phyloP scores from a whole-genome alignment of 2,113 vertebrate genomes.

The Erythrolamprus reginae region DNA sequence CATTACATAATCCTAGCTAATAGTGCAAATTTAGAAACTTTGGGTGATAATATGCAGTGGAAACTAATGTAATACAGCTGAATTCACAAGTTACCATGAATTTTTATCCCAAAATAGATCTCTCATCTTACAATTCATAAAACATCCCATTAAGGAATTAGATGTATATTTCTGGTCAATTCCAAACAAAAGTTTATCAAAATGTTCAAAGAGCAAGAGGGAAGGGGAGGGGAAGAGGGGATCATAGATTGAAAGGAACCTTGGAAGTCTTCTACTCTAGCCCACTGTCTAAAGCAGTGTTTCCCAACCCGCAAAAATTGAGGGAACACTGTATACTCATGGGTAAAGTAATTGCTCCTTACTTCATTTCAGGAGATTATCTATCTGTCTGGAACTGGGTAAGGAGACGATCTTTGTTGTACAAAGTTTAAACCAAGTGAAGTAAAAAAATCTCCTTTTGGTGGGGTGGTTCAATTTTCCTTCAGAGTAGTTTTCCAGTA shows the following conservation, averaged over 20 bases:
- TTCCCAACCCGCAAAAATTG: background rate
- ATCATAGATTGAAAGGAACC: background rate
- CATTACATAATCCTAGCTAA: background rate
- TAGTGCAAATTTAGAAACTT: background rate
- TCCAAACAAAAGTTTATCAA: accelerated
- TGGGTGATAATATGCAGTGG: background rate
- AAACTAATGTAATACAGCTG: accelerated
- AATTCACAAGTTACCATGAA: background rate
- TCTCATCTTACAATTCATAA: background rate
- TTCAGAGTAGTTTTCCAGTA: background rate
- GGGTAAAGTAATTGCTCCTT: background rate
- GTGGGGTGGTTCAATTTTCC: background rate
- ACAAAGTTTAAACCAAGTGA: background rate
- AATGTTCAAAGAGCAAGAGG: background rate
- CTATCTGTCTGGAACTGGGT: background rate
- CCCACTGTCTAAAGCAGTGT: background rate
- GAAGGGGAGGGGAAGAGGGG: background rate
- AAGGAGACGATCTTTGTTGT: background rate
- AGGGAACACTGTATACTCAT: background rate
- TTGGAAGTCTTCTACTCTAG: background rate
- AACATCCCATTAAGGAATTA: constrained; percentile 7
- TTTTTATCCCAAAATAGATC: background rate
- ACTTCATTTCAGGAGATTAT: background rate
- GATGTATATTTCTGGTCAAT: background rate
- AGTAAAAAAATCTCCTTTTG: background rate